Percentiles rank a stretch among this genome's conserved stretches.
Evolutionary conservation across 2,797 vertebrate genomes (phyloP).

Genomic region (Meda fulgida): DNA sequence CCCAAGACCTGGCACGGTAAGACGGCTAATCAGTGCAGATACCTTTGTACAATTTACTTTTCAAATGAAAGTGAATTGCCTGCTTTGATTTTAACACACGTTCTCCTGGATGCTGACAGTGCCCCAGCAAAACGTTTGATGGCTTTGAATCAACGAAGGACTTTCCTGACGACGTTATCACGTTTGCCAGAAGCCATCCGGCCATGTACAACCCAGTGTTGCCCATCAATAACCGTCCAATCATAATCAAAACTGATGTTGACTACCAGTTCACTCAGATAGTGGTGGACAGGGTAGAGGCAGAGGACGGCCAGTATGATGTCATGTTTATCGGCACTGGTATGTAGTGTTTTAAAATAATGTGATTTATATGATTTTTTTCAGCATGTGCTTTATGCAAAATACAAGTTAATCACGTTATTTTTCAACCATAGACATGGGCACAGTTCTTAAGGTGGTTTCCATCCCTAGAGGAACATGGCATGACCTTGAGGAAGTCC

Average conservation of each 20-base stretch:
- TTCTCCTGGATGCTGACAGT: constrained; percentile 74
- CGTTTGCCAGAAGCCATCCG: constrained; percentile 95
- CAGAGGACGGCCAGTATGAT: constrained; percentile 96
- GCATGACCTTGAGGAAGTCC: constrained; percentile 97
- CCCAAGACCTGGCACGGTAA: constrained; percentile 96
- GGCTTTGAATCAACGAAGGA: constrained; percentile 98
- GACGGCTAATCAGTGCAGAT: constrained; percentile 52
- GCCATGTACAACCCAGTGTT: constrained; percentile 96
- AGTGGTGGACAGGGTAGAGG: constrained; percentile 95
- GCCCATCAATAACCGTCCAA: constrained; percentile 92
- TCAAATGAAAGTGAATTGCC: background rate
- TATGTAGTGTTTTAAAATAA: constrained; percentile 61
- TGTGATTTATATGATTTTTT: background rate
- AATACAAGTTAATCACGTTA: constrained; percentile 10
- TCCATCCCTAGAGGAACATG: constrained; percentile 96
- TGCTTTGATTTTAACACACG: background rate
- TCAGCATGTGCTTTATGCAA: background rate
- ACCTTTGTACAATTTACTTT: background rate
- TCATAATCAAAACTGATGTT: constrained; percentile 95
- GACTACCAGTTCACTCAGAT: constrained; percentile 98
- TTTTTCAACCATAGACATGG: constrained; percentile 82
- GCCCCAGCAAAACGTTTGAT: constrained; percentile 98
- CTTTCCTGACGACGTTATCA: constrained; percentile 97
- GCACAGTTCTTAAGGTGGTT: constrained; percentile 96
- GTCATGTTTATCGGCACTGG: constrained; percentile 99